Evolutionary conservation across 2,888 invertebrate genomes (phyloP).

Genomic region (Cerastis leucographa): DNA sequence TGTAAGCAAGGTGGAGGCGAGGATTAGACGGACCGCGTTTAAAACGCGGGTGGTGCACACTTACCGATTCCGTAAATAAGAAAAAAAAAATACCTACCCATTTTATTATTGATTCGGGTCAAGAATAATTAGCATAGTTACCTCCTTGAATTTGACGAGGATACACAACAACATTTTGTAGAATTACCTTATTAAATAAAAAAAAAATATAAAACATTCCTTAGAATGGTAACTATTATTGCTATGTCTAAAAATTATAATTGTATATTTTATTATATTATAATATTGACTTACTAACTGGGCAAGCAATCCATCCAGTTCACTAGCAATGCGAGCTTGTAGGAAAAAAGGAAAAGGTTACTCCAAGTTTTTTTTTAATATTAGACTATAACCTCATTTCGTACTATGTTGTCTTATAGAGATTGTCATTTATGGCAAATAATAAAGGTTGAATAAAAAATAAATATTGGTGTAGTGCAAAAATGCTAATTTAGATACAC

Average conservation of each 20-base stretch:
- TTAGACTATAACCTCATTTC: not conserved
- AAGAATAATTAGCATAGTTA: too few relatives aligned
- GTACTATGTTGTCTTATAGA: not conserved
- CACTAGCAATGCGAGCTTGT: not conserved
- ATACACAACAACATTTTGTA: too few relatives aligned
- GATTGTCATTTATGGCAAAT: constrained; percentile 14
- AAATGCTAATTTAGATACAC: constrained; percentile 14
- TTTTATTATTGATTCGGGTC: too few relatives aligned
- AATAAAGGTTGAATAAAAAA: not conserved
- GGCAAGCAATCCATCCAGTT: not conserved
- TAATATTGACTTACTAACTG: not conserved
- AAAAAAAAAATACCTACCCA: too few relatives aligned
- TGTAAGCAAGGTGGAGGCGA: too few relatives aligned
- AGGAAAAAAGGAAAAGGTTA: not conserved
- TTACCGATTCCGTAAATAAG: too few relatives aligned
- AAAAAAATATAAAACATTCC: constrained; percentile 20
- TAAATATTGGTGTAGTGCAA: constrained; percentile 5
- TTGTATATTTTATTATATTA: not conserved
- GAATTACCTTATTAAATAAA: constrained; percentile 13
- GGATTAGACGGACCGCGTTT: too few relatives aligned
- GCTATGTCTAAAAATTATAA: constrained; percentile 4
- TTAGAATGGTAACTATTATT: constrained; percentile 46
- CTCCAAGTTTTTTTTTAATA: not conserved
- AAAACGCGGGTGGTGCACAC: too few relatives aligned
- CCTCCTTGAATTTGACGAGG: too few relatives aligned